Evolutionary conservation across 2,113 vertebrate species (phyloP), one percentile per base, ranked within the genome.

Genomic region (Plectropomus leopardus): DNA sequence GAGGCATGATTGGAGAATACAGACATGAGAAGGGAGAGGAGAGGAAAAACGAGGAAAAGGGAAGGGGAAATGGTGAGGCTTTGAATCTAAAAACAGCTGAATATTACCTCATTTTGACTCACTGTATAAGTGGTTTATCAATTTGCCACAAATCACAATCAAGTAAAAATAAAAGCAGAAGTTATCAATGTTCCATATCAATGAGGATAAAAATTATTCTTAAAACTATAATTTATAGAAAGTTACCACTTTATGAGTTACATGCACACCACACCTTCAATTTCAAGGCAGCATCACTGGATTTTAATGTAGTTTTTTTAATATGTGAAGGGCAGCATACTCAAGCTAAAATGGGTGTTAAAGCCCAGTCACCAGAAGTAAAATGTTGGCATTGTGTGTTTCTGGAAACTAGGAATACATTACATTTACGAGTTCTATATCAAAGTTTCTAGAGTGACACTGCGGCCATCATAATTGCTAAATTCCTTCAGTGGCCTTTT

Each of bases 1-100:
- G 53, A 76, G 59, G 64, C 80, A 17, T 86, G 82, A 83, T 76
- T 85, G 81, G 70, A 85, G 65, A 83, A 63, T 23, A 67, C 53
- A 77, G 76, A 74, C 66, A 76, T 44, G 24, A 72, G n/a, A 40
- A 78, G 34, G 11, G 75, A 82, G 28, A 60, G 10, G 7, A 42
- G 54, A 63, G n/a, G 42, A 28, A 64, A 55, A 69, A 74, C 4
- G 26, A 68, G 42, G 64, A 34, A 68, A 76, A 19, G 36, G 8
- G 11, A 40, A 40, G 7, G 36, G 36, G 11, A 9, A 40, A 40
- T 32, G 11, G 16, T 48, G 48, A 75, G 45, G 44, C 40, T 61
- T 47, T 28, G 58, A 73, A 79, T 51, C 34, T 67, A 72, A 89
- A 72, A 75, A 55, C 3, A 5, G 30, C 48, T 51, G 58, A 28